A percentile compares a stretch with the other conserved stretches of the same genome.
Evolutionary conservation across 2,797 vertebrate species (phyloP).

Genomic region (Phoxinus dragarum): DNA sequence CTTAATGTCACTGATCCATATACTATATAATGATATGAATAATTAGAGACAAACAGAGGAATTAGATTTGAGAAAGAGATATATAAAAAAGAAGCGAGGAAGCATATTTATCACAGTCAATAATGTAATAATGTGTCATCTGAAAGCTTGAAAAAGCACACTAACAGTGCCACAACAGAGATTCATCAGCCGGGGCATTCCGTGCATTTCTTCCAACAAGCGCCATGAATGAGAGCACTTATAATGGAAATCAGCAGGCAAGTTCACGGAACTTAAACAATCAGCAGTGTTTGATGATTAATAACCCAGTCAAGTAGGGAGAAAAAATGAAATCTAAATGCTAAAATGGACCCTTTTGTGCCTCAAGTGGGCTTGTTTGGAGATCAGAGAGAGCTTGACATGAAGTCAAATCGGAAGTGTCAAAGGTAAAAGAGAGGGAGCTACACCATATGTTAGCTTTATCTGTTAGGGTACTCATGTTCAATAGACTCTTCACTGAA

Average conservation of each 20-base stretch:
- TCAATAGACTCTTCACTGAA: conserved; percentile 25
- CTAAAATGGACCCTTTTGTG: conserved; percentile 32
- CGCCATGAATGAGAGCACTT: conserved; percentile 50
- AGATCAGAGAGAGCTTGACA: conserved; percentile 7
- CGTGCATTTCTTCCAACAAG: conserved; percentile 53
- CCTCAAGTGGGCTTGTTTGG: conserved; percentile 24
- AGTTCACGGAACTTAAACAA: conserved; percentile 63
- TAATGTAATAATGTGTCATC: conserved; percentile 53
- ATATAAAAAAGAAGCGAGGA: conserved; percentile 71
- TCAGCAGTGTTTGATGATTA: conserved; percentile 55
- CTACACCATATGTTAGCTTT: not conserved
- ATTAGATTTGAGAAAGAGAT: conserved; percentile 61
- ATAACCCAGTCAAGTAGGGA: conserved; percentile 56
- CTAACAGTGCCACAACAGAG: conserved; percentile 53
- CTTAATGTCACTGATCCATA: not conserved
- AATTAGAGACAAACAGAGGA: conserved; percentile 44
- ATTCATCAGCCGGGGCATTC: conserved; percentile 49
- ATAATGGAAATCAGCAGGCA: conserved; percentile 62
- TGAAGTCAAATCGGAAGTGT: conserved; percentile 22
- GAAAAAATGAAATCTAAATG: conserved; percentile 59
- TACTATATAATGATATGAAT: not conserved
- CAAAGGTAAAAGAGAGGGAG: conserved; percentile 19
- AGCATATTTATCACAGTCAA: conserved; percentile 70
- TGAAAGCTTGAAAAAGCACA: conserved; percentile 55
- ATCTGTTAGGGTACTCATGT: not conserved